A percentile compares a stretch with the other conserved stretches of the same genome.
phyloP scores from a whole-genome alignment of 2,797 vertebrate genomes.

The Nannoperca australis region DNA sequence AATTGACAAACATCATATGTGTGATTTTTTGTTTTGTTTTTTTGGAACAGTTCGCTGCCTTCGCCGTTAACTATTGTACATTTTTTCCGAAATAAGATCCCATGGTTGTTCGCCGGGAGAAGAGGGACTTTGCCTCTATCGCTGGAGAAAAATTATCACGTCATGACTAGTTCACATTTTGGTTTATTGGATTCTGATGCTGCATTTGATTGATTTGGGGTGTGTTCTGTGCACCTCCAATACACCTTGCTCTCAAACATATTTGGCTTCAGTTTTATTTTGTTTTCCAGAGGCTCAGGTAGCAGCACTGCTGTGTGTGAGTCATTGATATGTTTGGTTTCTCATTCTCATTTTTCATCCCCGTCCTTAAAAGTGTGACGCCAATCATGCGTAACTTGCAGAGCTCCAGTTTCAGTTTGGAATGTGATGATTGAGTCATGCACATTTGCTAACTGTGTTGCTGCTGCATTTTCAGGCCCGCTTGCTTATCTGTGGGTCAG shows the following conservation, averaged over 20 bases:
- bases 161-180: not conserved
- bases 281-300: not conserved
- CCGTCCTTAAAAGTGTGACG: not conserved
- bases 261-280: not conserved
- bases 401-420: conserved; percentile 22
- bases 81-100: too few relatives aligned
- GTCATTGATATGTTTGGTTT: not conserved
- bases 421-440: conserved; percentile 31
- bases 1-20: not conserved
- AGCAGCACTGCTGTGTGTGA: not conserved
- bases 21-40: too few relatives aligned
- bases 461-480: conserved; percentile 13
- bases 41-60: too few relatives aligned
- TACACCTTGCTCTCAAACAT: not conserved
- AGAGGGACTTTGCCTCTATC: too few relatives aligned
- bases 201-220: not conserved
- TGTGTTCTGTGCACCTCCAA: not conserved
- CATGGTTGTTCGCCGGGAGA: too few relatives aligned
- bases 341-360: not conserved
- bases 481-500: conserved; percentile 33
- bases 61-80: too few relatives aligned
- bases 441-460: conserved; percentile 10
- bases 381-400: not conserved
- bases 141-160: not conserved
- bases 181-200: not conserved